Evolutionary conservation across 2,113 vertebrate species (phyloP).

Genomic region (Aphyosemion australe): DNA sequence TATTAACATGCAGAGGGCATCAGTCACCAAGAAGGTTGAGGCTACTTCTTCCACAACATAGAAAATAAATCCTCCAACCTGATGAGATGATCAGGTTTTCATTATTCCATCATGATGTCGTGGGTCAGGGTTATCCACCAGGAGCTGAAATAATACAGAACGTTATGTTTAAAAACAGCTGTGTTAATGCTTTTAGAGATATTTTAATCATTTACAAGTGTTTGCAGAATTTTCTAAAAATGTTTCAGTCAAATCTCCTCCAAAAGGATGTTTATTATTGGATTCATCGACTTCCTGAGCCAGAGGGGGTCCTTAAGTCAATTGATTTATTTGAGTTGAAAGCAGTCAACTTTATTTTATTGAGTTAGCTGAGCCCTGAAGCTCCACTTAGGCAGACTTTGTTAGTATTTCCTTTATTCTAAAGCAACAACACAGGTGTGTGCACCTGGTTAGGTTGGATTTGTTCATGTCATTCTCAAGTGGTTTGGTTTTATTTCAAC

Average conservation of each 20-base stretch:
- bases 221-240: conserved; percentile 29
- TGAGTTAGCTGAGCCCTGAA: conserved; percentile 63
- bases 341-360: conserved; percentile 73
- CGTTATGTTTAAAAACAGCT: too few relatives aligned
- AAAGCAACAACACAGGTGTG: conserved; percentile 30
- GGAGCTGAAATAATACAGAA: too few relatives aligned
- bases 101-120: too few relatives aligned
- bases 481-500: too few relatives aligned
- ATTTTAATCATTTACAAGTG: conserved; percentile 8
- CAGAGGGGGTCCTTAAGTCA: conserved; percentile 66
- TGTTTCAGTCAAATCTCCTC: conserved; percentile 48
- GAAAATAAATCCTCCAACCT: too few relatives aligned
- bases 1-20: not conserved
- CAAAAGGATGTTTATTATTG: conserved; percentile 55
- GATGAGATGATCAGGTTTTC: too few relatives aligned
- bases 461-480: too few relatives aligned
- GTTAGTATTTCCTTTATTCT: conserved; percentile 62
- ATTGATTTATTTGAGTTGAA: conserved; percentile 73
- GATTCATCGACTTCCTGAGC: conserved; percentile 67
- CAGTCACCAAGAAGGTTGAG: too few relatives aligned
- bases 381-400: conserved; percentile 44
- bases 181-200: not conserved
- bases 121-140: too few relatives aligned
- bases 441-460: not conserved
- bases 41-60: too few relatives aligned